Base-by-base conservation (phyloP, 1,140 invertebrate species). In the Eriocheir sinensis region DNA sequence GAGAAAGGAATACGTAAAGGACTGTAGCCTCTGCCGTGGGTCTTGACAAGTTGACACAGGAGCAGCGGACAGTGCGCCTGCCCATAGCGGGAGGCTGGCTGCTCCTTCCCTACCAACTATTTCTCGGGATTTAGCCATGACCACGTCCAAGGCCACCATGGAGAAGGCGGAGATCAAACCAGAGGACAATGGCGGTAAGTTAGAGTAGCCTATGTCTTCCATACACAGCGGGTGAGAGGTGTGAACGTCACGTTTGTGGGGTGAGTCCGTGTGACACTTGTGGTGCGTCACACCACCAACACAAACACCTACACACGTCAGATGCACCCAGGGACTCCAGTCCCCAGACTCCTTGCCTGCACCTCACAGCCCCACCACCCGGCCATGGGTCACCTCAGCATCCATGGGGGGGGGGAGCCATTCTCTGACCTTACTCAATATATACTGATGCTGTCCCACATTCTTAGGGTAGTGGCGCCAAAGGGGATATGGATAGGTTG, bases 121-220 rank as follows among this genome's bases (percentile, higher is more conserved):
- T n/a, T 72, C 60, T 2, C 15, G 4, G 60, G 4, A n/a, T 72
- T 72, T n/a, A 8, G 27, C n/a, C 60, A 60, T 89, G 44, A 48
- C 88, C 30, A 48, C 92, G 21, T 21, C 48, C 21, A 72, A 34
- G 41, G 9, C 21, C 36, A 93, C 17, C 38, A 93, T 93, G 92
- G 85, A 93, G 34, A 89, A 79, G 38, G 12, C 32, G 4, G 86
- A 80, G 48, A 72, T 36, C 1, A 93, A 41, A 21, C 53, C 32
- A 79, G 85, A 80, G 27, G 92, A 40, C 27, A 36, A 0, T 41
- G 34, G 44, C 17, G 92, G 92, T 93, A 40, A 93, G 86, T 83
- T 40, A 17, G 21, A 38, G 27, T 27, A 27, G 0, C 34, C 21
- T 40, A n/a, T 83, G 9, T 80, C 15, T 3, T 4, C 2, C 21